Evolutionary conservation across 2,888 invertebrate species (phyloP), one percentile per base, ranked within the genome.

Genomic region (Pandemis corylana): DNA sequence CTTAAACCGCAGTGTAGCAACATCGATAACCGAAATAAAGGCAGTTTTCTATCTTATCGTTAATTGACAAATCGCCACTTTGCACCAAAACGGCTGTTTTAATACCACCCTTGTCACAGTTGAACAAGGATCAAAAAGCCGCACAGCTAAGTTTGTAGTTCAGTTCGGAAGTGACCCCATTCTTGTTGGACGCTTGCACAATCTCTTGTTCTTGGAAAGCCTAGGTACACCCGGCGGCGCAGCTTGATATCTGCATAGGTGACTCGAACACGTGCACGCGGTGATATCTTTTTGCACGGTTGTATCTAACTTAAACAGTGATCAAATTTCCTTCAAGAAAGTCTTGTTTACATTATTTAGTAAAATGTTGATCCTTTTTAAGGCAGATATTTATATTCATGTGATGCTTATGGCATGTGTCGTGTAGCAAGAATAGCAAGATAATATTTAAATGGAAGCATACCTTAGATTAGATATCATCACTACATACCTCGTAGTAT

Each of bases 191-290:
- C 62, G 62, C 20, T 71, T 75, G 71, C 75, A 75, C 75, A 75
- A 75, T 75, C 75, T 75, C 75, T 75, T 75, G 75, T 75, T 75
- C 75, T 71, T 56, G 69, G 74, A 74, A 74, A 70, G 74, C 74
- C 74, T 74, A 69, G 68, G 63, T 69, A 69, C 51, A 61, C n/a
- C 65, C 49, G 49, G 73, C 42, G 49, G 44, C 51, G 2, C 65
- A 70, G 69, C 61, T 69, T 44, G 69, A 44, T 66, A 12, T 49
- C 42, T 66, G 41, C 65, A 42, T 74, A 70, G 65, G 69, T 74
- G 69, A 74, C 61, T 51, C 59, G 69, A 28, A 49, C 74, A 74
- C 74, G 74, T 70, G 74, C 49, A 61, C 65, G 49, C 10, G 20
- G 61, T 28, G 51, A 69, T 74, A 74, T 53, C 65, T 66, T 74